Percentiles rank a stretch among this genome's conserved stretches.
phyloP scores from a whole-genome alignment of 2,888 invertebrate species.

The Lottia gigantea region DNA sequence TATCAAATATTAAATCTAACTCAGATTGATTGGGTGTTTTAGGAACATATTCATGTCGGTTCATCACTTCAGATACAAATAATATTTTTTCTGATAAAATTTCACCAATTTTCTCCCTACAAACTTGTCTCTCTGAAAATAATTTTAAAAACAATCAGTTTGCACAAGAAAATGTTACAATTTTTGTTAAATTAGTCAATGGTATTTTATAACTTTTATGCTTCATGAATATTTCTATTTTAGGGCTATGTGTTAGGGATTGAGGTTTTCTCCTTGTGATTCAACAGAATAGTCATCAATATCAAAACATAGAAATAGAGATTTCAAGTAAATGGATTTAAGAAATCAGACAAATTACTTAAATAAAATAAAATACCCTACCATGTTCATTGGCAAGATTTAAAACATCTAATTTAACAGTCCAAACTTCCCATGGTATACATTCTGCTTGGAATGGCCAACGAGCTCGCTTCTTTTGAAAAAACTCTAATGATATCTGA shows the following conservation, averaged over 20 bases:
- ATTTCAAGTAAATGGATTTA: neutral
- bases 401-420: constrained; percentile 88
- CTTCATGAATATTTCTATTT: no score
- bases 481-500: constrained; percentile 90
- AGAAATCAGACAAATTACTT: neutral
- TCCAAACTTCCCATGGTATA: constrained; percentile 99
- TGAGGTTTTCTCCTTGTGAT: no score
- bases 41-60: constrained; percentile 94
- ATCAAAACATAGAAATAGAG: neutral
- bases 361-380: constrained; percentile 42
- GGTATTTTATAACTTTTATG: no score
- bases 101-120: constrained; percentile 77
- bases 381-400: constrained; percentile 84
- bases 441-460: constrained; percentile 93
- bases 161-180: no score
- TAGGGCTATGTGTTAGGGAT: no score
- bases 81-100: constrained; percentile 89
- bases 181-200: no score
- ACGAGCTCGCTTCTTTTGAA: constrained; percentile 87
- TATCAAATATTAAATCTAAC: constrained; percentile 93
- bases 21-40: constrained; percentile 94
- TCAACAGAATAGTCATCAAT: neutral
- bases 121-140: constrained; percentile 80
- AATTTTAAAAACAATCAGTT: no score
- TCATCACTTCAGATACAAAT: constrained; percentile 94